Percentiles rank a stretch among this genome's conserved stretches.
phyloP scores from a whole-genome alignment of 2,113 vertebrate species.

The Murina feae region DNA sequence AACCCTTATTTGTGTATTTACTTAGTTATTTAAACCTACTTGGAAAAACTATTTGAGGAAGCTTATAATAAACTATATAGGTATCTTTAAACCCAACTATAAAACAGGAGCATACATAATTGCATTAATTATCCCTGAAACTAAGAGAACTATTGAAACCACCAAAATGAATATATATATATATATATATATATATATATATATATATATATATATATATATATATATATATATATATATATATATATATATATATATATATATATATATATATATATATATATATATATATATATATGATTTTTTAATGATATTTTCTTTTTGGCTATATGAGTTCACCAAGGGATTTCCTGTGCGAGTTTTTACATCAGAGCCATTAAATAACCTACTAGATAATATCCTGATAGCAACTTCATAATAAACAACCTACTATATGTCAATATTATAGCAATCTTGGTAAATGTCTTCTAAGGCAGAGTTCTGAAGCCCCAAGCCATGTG shows the following conservation, averaged over 20 bases:
- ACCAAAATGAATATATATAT: neutral
- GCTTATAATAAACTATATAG: neutral
- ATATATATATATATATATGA: neutral
- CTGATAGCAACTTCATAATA: neutral
- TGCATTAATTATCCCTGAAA: neutral
- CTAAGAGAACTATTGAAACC: neutral
- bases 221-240: too few species aligned
- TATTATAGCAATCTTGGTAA: neutral
- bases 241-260: neutral
- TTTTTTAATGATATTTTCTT: neutral
- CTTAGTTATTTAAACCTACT: neutral
- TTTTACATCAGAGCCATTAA: neutral
- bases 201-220: too few species aligned
- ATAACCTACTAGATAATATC: neutral
- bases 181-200: too few species aligned
- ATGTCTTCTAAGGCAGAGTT: neutral
- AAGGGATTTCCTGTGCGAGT: neutral
- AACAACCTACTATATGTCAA: neutral
- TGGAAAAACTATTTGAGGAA: neutral
- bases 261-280: neutral
- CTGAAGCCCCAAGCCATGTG: neutral
- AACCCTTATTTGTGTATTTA: neutral
- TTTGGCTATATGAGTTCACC: neutral
- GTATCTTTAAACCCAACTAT: neutral
- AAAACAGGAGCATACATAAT: neutral